Evolutionary conservation across 2,888 invertebrate genomes (phyloP).

Genomic region (Eilema caniola): DNA sequence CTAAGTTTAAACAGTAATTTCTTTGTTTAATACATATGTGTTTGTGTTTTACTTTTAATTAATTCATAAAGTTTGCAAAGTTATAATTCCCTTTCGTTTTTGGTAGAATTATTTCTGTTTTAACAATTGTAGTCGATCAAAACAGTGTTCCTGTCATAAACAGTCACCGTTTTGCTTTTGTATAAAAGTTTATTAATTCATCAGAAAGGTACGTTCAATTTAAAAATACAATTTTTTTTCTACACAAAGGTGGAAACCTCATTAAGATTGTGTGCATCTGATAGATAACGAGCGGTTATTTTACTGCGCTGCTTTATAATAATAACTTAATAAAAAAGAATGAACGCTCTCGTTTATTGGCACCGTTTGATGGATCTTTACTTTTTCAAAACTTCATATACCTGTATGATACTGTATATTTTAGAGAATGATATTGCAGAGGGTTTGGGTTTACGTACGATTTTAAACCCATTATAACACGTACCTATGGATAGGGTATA

Average conservation of each 20-base stretch:
- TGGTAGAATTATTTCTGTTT: neutral
- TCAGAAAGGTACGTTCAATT: conserved; percentile 1
- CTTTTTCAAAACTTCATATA: neutral
- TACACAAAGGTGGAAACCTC: conserved; percentile 17
- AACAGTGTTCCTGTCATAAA: neutral
- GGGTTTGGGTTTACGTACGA: no score
- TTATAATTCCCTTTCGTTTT: neutral
- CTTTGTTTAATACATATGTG: no score
- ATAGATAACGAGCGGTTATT: conserved; percentile 20
- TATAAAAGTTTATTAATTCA: conserved; percentile 2
- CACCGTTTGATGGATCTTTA: neutral
- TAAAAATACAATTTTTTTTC: conserved; percentile 18
- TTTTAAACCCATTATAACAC: no score
- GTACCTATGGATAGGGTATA: no score
- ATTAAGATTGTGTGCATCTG: conserved; percentile 24
- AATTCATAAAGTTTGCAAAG: no score
- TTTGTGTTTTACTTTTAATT: no score
- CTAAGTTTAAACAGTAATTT: no score
- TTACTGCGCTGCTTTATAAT: neutral
- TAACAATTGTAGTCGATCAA: neutral
- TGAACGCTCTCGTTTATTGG: neutral
- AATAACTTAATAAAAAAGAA: neutral
- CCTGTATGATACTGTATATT: neutral
- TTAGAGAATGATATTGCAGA: no score
- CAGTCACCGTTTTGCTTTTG: neutral